Percentiles rank a stretch among this genome's conserved stretches.
Conservation (phyloP, 2,113 vertebrate genomes). For the Xenopus tropicalis region DNA sequence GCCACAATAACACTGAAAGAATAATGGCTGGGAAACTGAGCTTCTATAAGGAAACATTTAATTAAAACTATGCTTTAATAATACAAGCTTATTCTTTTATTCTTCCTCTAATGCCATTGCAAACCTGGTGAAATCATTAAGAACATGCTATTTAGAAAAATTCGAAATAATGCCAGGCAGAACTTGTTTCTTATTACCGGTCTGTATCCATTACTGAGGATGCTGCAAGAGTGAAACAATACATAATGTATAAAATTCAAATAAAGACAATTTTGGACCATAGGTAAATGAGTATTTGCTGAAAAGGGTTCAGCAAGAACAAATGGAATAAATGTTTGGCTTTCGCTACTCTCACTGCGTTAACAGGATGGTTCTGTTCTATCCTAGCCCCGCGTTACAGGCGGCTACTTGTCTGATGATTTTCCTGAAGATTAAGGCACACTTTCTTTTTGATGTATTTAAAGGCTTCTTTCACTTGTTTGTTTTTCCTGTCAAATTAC, state of each 20-base stretch:
- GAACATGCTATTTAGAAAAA: not conserved
- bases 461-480: slow-evolving; percentile 48
- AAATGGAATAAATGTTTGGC: not conserved
- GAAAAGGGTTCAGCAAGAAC: not conserved
- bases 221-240: not conserved
- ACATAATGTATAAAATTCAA: not conserved
- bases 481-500: slow-evolving; percentile 45
- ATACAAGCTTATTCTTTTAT: too few relatives aligned
- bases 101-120: too few relatives aligned
- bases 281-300: rapidly evolving
- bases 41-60: too few relatives aligned
- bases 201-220: not conserved
- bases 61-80: too few relatives aligned
- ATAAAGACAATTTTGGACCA: not conserved
- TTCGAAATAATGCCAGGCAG: not conserved
- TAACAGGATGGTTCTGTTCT: not conserved
- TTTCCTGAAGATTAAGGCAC: slow-evolving; percentile 26
- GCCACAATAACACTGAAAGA: too few relatives aligned
- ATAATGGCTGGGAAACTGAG: too few relatives aligned
- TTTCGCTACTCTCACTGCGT: not conserved
- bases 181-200: not conserved
- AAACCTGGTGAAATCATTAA: too few relatives aligned
- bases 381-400: not conserved
- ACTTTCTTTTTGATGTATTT: slow-evolving; percentile 42
- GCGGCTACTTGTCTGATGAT: not conserved